These are phyloP conservation scores for Herpetotheres cachinnans DNA, from an alignment of 2,113 vertebrate genomes.

Conservation along the genomic window DNA sequence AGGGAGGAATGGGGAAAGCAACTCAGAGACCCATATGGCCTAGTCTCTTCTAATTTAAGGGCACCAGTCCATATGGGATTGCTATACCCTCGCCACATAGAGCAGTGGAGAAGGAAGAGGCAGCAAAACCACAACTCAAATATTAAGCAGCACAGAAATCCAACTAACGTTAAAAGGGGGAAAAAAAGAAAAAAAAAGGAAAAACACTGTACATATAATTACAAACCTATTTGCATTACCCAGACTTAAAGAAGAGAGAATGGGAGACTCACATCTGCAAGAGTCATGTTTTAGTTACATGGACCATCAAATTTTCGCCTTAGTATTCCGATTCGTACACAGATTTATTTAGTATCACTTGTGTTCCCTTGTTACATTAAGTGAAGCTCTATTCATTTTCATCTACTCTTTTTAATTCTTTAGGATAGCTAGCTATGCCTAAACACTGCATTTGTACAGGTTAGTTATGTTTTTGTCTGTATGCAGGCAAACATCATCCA, in stretches of 20 bases:
- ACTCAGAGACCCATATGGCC: background rate
- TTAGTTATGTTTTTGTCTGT: background rate
- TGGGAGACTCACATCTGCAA: background rate
- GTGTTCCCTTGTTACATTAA: background rate
- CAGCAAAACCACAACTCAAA: background rate
- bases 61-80: background rate
- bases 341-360: background rate
- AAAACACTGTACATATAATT: background rate
- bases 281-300: background rate
- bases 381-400: background rate
- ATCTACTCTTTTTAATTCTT: background rate
- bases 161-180: background rate
- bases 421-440: background rate
- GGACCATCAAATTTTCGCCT: background rate
- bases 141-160: background rate
- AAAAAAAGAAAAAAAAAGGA: rapidly evolving
- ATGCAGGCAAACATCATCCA: background rate
- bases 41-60: background rate
- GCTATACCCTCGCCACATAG: rapidly evolving
- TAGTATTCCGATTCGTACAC: background rate
- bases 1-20: background rate
- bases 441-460: background rate
- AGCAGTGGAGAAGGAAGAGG: background rate
- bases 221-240: background rate
- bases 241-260: background rate